A percentile compares a stretch with the other conserved stretches of the same genome.
Conservation (phyloP, 1,140 invertebrate species). For the Drosophila ficusphila region DNA sequence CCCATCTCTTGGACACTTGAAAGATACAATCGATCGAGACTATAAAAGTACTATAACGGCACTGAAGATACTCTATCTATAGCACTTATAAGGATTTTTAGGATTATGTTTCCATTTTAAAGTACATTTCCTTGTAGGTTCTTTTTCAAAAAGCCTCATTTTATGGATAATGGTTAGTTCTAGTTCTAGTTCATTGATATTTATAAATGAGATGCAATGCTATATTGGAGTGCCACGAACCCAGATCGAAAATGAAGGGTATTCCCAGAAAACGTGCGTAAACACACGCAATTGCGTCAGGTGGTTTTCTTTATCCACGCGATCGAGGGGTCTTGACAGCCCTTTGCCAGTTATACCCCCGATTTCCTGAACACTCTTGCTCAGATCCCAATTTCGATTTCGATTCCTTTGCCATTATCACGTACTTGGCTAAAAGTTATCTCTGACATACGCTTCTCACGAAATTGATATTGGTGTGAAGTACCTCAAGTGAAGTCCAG, state of each 20-base stretch:
- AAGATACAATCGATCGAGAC: slow-evolving; percentile 19
- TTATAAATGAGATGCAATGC: no score
- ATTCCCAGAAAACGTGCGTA: slow-evolving; percentile 23
- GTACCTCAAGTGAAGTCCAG: slow-evolving; percentile 26
- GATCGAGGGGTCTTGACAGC: slow-evolving; percentile 12
- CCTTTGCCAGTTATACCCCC: slow-evolving; percentile 1
- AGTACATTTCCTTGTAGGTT: neutral
- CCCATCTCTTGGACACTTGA: slow-evolving; percentile 19
- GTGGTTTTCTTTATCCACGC: neutral
- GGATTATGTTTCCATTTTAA: neutral
- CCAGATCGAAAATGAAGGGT: neutral
- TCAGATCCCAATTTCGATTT: slow-evolving; percentile 16
- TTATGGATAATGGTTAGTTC: neutral
- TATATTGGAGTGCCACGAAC: neutral
- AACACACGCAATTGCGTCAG: slow-evolving; percentile 19
- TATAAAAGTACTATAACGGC: neutral
- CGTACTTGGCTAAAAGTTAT: slow-evolving; percentile 40
- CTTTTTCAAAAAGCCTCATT: no score
- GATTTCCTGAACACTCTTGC: neutral
- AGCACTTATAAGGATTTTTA: neutral
- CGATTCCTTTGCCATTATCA: slow-evolving; percentile 35
- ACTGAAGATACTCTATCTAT: neutral
- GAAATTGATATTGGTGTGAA: slow-evolving; percentile 49
- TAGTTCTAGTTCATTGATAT: neutral
- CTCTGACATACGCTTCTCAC: neutral